Evolutionary conservation across 2,888 invertebrate genomes (phyloP), one percentile per base, ranked within the genome.

Genomic region (Beris morrisii): DNA sequence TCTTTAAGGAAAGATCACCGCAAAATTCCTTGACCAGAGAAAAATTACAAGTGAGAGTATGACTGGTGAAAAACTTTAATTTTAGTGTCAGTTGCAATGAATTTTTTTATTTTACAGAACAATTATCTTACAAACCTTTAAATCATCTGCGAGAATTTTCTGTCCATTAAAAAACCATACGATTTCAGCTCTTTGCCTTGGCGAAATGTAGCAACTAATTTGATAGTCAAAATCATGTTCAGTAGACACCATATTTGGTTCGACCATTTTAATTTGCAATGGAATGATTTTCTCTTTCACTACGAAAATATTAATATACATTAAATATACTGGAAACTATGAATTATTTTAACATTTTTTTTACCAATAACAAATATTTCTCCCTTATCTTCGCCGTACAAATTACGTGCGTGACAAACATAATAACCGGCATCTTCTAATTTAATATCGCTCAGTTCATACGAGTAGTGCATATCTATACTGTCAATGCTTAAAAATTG

Each of bases 391-490:
- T 71, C 73, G 5, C 84, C 84, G 73, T 82, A 82, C 52, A 76
- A 74, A 73, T 85, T 85, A 71, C 79, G 77, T 6, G 82, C 82
- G 12, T 75, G 74, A 74, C 85, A 85, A 0, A 79, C 78, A 74
- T 84, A 85, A 56, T 75, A 74, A 7, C 83, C 84, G 54, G 77
- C 78, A 72, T 83, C 81, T 13, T 73, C 75, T 38, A 79, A 69
- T 2, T 73, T 73, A 0, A 82, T 79, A 57, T 77, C 64, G 15
- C 69, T 61, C 1, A 74, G 56, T 11, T 50, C 15, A 22, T 66
- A 66, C 12, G 64, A 61, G 12, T 68, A 67, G 11, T 66, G 54
- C 32, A 46, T 65, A 22, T 65, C 66, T 32, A 58, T 65, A 54
- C 69, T 71, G 46, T 13, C n/a, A 31, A 63, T 31, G 22, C 22